Evolutionary conservation across 2,113 vertebrate genomes (phyloP), one percentile per base, ranked within the genome.

Genomic region (Trematomus loennbergii): DNA sequence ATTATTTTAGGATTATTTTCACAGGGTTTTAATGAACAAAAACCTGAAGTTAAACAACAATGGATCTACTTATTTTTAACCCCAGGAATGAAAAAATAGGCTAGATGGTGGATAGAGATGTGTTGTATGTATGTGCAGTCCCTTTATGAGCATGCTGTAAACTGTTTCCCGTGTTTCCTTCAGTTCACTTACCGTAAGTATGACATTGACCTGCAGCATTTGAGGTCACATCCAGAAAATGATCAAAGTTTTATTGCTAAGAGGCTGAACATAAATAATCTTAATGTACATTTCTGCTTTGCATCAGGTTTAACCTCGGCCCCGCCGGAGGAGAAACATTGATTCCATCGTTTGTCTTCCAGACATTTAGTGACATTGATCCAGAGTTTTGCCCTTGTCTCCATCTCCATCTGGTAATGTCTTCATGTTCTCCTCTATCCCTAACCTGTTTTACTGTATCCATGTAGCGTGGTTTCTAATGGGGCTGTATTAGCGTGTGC

Each of bases 341-440:
- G 63, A 84, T 88, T 67, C 29, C 22, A 13, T 17, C 75, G 62
- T 90, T 75, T n/a, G 16, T 91, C 87, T 84, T 81, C 63, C 59
- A 63, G 84, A 81, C 85, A 53, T 82, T 89, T 76, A 76, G 77
- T 63, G 70, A 88, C 85, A 86, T 72, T 84, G 84, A 91, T 91
- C 82, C 81, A 75, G 53, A 2, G 57, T 78, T 86, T 72, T 63
- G 68, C 22, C 69, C 84, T 78, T 49, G 67, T 89, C 82, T 83
- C 66, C 29, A 57, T 66, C 77, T 57, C 45, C 53, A 36, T 36
- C 50, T 48, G 43, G 16, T 79, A 70, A 87, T 40, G 74, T 83
- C 83, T 87, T 70, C 75, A 82, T 86, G 55, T 17, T 64, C 49
- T 78, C 60, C 8, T 62, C 45, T 6, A 9, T 79, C 66, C 16